phyloP scores from a whole-genome alignment of 2,888 invertebrate species.

The Brenthis ino region DNA sequence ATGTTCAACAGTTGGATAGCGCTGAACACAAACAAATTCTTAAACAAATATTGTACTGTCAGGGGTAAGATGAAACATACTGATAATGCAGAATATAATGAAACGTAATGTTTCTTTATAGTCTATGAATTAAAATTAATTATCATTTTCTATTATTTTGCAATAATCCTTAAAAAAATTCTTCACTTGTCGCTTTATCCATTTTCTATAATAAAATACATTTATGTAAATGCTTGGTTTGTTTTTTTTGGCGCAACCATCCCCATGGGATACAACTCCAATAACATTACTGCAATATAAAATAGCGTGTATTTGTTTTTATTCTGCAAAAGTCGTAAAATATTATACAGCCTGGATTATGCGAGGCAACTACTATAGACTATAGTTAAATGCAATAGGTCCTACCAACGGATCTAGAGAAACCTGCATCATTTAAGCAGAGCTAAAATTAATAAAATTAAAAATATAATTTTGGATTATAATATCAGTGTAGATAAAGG shows the following conservation, averaged over 20 bases:
- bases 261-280: slow-evolving; percentile 69
- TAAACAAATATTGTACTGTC: slow-evolving; percentile 44
- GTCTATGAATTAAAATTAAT: no score
- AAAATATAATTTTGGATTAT: no score
- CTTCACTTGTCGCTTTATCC: slow-evolving; percentile 54
- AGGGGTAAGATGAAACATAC: background rate
- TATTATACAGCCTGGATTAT: no score
- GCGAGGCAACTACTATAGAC: no score
- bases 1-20: slow-evolving; percentile 58
- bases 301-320: background rate
- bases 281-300: slow-evolving; percentile 55
- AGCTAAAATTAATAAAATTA: no score
- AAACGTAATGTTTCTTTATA: slow-evolving; percentile 3
- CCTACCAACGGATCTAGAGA: no score
- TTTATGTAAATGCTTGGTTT: slow-evolving; percentile 68
- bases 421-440: no score
- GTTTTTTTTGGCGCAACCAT: slow-evolving; percentile 60
- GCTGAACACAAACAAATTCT: slow-evolving; percentile 51
- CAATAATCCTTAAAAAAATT: slow-evolving; percentile 47
- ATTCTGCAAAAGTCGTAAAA: no score
- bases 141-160: slow-evolving; percentile 10
- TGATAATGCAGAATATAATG: slow-evolving; percentile 23
- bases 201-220: slow-evolving; percentile 56
- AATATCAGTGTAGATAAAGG: no score
- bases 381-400: no score